Base-by-base conservation (phyloP, 2,888 invertebrate species). In the Tethea ocularis region DNA sequence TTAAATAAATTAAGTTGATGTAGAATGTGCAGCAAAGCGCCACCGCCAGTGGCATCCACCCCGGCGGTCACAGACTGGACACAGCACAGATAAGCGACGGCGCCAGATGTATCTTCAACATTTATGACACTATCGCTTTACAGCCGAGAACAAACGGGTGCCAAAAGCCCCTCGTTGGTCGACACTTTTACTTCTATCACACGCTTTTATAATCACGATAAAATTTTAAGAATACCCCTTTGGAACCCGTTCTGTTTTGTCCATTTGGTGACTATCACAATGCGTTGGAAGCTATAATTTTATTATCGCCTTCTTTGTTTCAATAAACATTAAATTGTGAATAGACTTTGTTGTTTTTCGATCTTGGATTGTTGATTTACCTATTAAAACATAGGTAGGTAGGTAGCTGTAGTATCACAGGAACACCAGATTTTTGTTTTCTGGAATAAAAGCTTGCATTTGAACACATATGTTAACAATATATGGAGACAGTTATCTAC, bases 131-230 rank as follows among this genome's bases (percentile, higher is more conserved):
- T 64, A 59, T 61, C 61, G 59, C 57, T 64, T 65, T 67, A 73
- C 60, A 58, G 67, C 62, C 70, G 20, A 46, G 70, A 74, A 76
- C 83, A 76, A 84, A 82, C 87, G 89, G 91, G 92, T 92, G 92
- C 91, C 90, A 92, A 92, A 92, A 92, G 90, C 84, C 69, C 72
- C 84, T 88, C 85, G 82, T 91, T 87, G 82, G 78, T 75, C 77
- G 75, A 89, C 90, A 91, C 91, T 86, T 88, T 87, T 84, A 80
- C 78, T 75, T 73, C 79, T 84, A 89, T 89, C 88, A 86, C 80
- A 78, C 74, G 68, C 72, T 84, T 89, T 89, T 89, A 89, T 83
- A 88, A 83, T 81, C 75, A 77, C 75, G 87, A 89, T 89, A 89
- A 88, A 81, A 79, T 61, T 58, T 66, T 67, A 60, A 66, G 67